These are phyloP conservation scores for Prionace glauca DNA, from an alignment of 2,797 vertebrate species.

Conservation along the genomic window DNA sequence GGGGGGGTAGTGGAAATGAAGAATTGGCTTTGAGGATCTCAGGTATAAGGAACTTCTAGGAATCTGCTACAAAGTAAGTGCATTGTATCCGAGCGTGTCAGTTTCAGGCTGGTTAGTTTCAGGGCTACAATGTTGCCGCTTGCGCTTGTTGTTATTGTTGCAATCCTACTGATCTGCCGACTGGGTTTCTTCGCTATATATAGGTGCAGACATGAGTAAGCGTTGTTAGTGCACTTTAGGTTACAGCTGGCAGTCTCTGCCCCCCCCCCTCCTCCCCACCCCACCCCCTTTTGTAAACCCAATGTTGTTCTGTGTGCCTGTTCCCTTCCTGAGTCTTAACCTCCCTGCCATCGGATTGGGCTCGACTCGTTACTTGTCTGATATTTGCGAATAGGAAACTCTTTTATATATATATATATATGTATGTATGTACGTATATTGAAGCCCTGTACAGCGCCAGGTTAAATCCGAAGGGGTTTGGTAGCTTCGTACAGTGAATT, in stretches of 20 bases:
- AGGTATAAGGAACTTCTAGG: not conserved
- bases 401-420: not conserved
- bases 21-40: not conserved
- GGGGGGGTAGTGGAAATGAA: not conserved
- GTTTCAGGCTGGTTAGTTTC: not conserved
- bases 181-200: not conserved
- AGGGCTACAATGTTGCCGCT: not conserved
- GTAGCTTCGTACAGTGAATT: not conserved
- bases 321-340: not conserved
- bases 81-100: not conserved
- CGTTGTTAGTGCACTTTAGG: not conserved
- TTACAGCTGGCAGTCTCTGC: not conserved
- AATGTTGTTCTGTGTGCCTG: not conserved
- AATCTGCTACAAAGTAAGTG: slow-evolving; percentile 4
- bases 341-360: not conserved
- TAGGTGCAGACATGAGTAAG: slow-evolving; percentile 1
- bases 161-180: not conserved
- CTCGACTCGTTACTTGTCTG: not conserved
- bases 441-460: not conserved
- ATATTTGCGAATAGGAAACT: not conserved
- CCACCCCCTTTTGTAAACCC: not conserved
- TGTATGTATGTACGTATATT: too few relatives aligned
- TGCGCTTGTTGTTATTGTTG: not conserved
- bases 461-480: not conserved
- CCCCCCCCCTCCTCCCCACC: not conserved